Evolutionary conservation across 2,797 vertebrate genomes (phyloP), one percentile per base, ranked within the genome.

Genomic region (Onychomys torridus): DNA sequence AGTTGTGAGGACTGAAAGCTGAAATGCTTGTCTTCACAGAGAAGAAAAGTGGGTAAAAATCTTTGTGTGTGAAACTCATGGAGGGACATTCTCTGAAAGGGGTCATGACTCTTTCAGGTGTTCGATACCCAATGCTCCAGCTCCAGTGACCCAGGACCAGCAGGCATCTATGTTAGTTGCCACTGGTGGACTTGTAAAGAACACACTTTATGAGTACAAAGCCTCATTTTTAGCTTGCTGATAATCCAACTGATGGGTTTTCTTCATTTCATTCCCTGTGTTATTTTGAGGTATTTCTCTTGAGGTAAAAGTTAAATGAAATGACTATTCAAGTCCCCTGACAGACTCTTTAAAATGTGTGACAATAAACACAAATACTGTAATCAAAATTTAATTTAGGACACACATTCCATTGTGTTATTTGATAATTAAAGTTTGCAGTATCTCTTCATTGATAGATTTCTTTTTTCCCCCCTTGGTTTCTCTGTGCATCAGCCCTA

Each of bases 351-450:
- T 25, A 23, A 40, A 75, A 83, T 43, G 14, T 34, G 29, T 76
- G 81, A 75, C 21, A 14, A 81, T 61, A 29, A 61, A 77, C 34
- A 32, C 43, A 82, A 90, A 17, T n/a, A 52, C 49, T 49, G 2
- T 12, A 27, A 23, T 69, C 49, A 29, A 25, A 61, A 75, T 92
- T 92, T 43, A 77, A 95, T 49, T 95, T 86, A 78, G 55, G 46
- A 52, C 63, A 85, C 55, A 69, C 19, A 82, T 55, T 16, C 29
- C 25, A 34, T 52, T 67, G 13, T 34, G 29, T 37, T 77, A 75
- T 69, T 88, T 85, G 43, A 46, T 86, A 49, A 52, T 90, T 94
- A 67, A 89, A 95, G 82, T 59, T 92, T 92, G 61, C 34, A 77
- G 14, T 34, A 59, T 69, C 1, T 71, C 55, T 25, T 77, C 69